Conservation (phyloP, 2,113 vertebrate genomes). For the Salminus brasiliensis region DNA sequence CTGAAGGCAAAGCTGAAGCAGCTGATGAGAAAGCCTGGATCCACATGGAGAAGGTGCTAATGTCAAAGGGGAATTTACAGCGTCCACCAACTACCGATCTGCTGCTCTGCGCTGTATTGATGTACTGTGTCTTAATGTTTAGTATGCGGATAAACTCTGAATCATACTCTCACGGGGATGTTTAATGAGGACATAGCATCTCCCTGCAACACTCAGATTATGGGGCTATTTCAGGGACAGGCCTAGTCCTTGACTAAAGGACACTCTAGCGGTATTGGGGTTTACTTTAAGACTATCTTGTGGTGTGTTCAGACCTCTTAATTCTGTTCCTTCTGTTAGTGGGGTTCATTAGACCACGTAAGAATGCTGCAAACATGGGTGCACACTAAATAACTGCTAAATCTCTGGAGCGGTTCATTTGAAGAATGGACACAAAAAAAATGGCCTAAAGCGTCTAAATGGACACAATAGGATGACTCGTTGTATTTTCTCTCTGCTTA, state of each 20-base stretch:
- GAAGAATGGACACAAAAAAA: too few species aligned
- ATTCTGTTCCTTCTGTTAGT: too few species aligned
- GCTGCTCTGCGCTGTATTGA: constrained; percentile 30
- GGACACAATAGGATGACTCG: too few species aligned
- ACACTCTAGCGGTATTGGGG: not conserved
- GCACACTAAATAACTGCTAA: too few species aligned
- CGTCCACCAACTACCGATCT: constrained; percentile 43
- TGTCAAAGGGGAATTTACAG: constrained; percentile 44
- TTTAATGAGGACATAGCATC: constrained; percentile 30
- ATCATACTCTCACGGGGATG: constrained; percentile 21
- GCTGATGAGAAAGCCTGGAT: constrained; percentile 19
- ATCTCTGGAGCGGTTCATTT: too few species aligned
- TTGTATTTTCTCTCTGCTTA: too few species aligned
- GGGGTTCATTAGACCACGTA: too few species aligned
- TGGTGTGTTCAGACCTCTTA: too few species aligned
- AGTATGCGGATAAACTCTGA: constrained; percentile 29
- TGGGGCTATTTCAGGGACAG: not conserved
- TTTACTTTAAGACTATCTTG: too few species aligned
- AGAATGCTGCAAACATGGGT: too few species aligned
- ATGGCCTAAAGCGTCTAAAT: too few species aligned
- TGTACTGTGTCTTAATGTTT: constrained; percentile 18
- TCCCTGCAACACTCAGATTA: not conserved
- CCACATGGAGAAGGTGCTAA: constrained; percentile 15
- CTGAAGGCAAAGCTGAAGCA: constrained; percentile 32
- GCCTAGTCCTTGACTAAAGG: not conserved